Percentiles rank a stretch among this genome's conserved stretches.
phyloP scores from a whole-genome alignment of 2,888 invertebrate species.

The Lissocephala sabroskyi region DNA sequence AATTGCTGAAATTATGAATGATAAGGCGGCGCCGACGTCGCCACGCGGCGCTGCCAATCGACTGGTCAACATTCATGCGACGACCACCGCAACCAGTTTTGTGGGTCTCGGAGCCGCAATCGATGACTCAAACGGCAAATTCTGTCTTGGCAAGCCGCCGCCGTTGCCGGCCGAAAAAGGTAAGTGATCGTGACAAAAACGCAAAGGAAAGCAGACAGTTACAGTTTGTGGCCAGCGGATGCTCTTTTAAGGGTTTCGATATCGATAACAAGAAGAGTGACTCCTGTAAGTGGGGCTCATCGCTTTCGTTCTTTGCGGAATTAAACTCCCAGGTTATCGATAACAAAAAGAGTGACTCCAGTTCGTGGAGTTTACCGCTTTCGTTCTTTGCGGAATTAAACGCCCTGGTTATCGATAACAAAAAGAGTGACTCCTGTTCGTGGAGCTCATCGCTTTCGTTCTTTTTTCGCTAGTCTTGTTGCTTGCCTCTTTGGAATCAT shows the following conservation, averaged over 20 bases:
- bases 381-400: no score
- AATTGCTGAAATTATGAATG: slow-evolving; percentile 70
- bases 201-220: background rate
- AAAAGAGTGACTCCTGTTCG: slow-evolving; percentile 1
- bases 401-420: slow-evolving; percentile 13
- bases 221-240: background rate
- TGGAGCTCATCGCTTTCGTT: slow-evolving; percentile 19
- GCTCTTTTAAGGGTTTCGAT: background rate
- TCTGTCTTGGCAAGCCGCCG: slow-evolving; percentile 59
- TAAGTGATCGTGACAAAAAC: slow-evolving; percentile 25
- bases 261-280: no score
- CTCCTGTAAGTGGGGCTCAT: no score
- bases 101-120: slow-evolving; percentile 57
- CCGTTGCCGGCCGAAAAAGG: slow-evolving; percentile 60
- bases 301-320: no score
- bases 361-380: no score
- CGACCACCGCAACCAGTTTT: no score
- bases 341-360: no score
- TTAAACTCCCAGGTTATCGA: no score
- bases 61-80: slow-evolving; percentile 23
- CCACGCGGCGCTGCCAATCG: slow-evolving; percentile 6
- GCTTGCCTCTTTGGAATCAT: slow-evolving; percentile 36
- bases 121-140: slow-evolving; percentile 64
- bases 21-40: slow-evolving; percentile 19
- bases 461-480: slow-evolving; percentile 20